Evolutionary conservation across 1,140 invertebrate genomes (phyloP).

Genomic region (Pogonus chalceus): DNA sequence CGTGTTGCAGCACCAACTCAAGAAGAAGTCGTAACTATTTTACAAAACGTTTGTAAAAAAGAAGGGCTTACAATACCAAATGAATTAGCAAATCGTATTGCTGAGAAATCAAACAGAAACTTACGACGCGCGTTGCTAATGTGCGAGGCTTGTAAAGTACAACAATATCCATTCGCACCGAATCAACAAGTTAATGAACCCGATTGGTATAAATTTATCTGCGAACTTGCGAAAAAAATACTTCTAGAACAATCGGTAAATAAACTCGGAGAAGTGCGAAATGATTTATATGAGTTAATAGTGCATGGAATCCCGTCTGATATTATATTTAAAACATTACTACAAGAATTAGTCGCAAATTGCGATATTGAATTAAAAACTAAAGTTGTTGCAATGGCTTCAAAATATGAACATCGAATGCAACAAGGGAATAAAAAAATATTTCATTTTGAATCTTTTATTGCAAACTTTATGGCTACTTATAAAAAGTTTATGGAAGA

Average conservation of each 20-base stretch:
- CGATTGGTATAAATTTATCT: slow-evolving; percentile 89
- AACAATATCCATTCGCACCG: slow-evolving; percentile 79
- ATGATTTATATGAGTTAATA: slow-evolving; percentile 85
- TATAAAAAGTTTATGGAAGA: slow-evolving; percentile 79
- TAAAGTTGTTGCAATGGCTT: slow-evolving; percentile 73
- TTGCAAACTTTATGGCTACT: slow-evolving; percentile 90
- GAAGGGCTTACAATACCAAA: slow-evolving; percentile 72
- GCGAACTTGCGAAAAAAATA: slow-evolving; percentile 80
- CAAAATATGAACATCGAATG: slow-evolving; percentile 84
- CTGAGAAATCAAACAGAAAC: slow-evolving; percentile 77
- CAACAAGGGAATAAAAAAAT: slow-evolving; percentile 87
- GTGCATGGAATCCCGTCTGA: slow-evolving; percentile 90
- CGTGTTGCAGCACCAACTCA: slow-evolving; percentile 79
- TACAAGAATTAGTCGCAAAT: slow-evolving; percentile 76
- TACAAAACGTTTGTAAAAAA: slow-evolving; percentile 66
- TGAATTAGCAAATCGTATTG: slow-evolving; percentile 69
- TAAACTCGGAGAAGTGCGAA: slow-evolving; percentile 74
- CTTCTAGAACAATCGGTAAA: slow-evolving; percentile 79
- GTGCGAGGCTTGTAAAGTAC: slow-evolving; percentile 87
- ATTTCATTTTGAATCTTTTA: slow-evolving; percentile 94
- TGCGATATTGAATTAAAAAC: slow-evolving; percentile 85
- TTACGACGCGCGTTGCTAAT: slow-evolving; percentile 87
- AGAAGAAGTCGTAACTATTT: slow-evolving; percentile 63
- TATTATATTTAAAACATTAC: slow-evolving; percentile 82
- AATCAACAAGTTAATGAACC: slow-evolving; percentile 77